Conservation (phyloP, 2,888 invertebrate genomes). For the Callyntrura sp. region DNA sequence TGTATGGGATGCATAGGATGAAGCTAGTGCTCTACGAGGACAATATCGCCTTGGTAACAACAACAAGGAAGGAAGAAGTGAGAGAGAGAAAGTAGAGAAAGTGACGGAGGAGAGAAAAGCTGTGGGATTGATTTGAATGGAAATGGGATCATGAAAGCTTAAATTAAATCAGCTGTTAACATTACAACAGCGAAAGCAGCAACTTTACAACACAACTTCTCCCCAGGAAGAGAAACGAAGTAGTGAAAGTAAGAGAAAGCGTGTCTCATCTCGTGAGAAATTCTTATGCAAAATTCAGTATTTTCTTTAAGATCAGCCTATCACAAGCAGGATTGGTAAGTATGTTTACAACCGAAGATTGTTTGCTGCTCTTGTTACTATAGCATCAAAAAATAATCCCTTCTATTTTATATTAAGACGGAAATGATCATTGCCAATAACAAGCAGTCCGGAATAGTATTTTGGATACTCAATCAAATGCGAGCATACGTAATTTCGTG, state of each 20-base stretch:
- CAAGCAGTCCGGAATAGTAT: not conserved
- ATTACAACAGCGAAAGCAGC: not conserved
- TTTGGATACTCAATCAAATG: too few relatives aligned
- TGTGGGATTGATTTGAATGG: conserved; percentile 67
- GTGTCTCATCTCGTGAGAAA: not conserved
- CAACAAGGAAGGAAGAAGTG: not conserved
- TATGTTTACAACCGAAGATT: not conserved
- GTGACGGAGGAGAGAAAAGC: not conserved
- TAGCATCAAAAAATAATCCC: not conserved
- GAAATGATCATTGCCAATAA: not conserved
- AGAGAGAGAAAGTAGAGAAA: too few relatives aligned
- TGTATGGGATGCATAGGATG: not conserved
- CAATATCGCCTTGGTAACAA: not conserved
- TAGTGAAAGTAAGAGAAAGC: not conserved
- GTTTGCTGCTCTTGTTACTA: not conserved
- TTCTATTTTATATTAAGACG: not conserved
- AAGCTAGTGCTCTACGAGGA: not conserved
- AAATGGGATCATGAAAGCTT: conserved; percentile 66
- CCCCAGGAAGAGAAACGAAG: not conserved
- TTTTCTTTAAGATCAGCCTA: conserved; percentile 22
- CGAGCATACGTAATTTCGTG: not conserved
- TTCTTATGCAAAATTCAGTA: not conserved
- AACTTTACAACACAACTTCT: too few relatives aligned
- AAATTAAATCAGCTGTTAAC: conserved; percentile 70
- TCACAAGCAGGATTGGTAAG: not conserved